Conservation (phyloP, 2,888 invertebrate species). For the Neuroscelio doddi region DNA sequence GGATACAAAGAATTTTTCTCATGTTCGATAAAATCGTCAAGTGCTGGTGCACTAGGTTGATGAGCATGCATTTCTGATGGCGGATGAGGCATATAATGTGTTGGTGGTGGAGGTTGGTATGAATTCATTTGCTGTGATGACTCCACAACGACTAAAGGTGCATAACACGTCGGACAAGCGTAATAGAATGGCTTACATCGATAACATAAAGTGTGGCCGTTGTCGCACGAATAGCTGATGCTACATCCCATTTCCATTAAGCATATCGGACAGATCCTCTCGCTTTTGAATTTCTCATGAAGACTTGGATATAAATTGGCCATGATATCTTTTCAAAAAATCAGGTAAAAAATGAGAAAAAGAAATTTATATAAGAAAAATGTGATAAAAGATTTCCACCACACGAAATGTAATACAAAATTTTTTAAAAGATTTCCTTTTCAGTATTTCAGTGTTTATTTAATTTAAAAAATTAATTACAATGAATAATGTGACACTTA, state of each 20-base stretch:
- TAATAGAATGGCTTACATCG: conserved; percentile 66
- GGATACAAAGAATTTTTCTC: conserved; percentile 48
- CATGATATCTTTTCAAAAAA: conserved; percentile 50
- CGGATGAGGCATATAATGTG: conserved; percentile 54
- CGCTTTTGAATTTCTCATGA: conserved; percentile 56
- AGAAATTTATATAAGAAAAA: conserved; percentile 3
- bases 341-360: conserved; percentile 3
- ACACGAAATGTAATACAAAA: no score
- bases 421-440: no score
- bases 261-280: conserved; percentile 63
- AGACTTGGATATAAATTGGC: conserved; percentile 61
- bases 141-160: conserved; percentile 50
- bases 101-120: conserved; percentile 47
- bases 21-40: conserved; percentile 49
- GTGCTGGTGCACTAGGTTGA: conserved; percentile 54
- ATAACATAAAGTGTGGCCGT: conserved; percentile 60
- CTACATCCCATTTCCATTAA: conserved; percentile 58
- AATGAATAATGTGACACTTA: no score
- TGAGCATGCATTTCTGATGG: conserved; percentile 43
- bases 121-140: conserved; percentile 29
- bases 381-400: not conserved
- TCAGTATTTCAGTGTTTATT: no score
- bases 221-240: conserved; percentile 57
- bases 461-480: no score
- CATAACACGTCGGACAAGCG: conserved; percentile 58